Evolutionary conservation across 2,113 vertebrate species (phyloP).

Genomic region (Aleadryas rufinucha): DNA sequence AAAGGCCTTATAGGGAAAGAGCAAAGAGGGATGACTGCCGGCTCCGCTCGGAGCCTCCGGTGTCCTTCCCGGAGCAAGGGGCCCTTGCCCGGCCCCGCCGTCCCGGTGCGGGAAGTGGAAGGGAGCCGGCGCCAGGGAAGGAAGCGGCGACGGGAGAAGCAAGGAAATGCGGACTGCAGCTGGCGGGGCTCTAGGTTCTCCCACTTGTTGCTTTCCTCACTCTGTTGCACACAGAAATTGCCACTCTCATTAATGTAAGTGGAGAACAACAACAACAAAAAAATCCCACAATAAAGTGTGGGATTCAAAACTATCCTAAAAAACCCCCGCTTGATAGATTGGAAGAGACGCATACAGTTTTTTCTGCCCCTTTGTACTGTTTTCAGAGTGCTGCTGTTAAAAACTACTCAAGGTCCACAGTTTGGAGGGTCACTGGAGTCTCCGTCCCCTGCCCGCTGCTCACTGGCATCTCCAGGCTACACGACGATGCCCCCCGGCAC

Average conservation of each 20-base stretch:
- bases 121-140: neutral
- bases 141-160: neutral
- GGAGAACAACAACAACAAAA: neutral
- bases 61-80: neutral
- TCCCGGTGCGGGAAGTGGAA: neutral
- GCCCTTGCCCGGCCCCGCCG: neutral
- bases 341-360: neutral
- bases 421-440: neutral
- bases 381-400: neutral
- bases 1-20: neutral
- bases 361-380: neutral
- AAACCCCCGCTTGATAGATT: neutral
- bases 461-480: neutral
- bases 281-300: neutral
- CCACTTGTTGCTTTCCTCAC: neutral
- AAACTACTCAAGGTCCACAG: neutral
- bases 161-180: neutral
- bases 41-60: neutral
- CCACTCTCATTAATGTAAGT: neutral
- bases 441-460: neutral
- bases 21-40: neutral
- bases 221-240: neutral
- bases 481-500: neutral
- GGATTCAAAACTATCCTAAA: neutral
- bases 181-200: neutral